Conservation (phyloP, 2,888 invertebrate species). For the Polyploca ridens region DNA sequence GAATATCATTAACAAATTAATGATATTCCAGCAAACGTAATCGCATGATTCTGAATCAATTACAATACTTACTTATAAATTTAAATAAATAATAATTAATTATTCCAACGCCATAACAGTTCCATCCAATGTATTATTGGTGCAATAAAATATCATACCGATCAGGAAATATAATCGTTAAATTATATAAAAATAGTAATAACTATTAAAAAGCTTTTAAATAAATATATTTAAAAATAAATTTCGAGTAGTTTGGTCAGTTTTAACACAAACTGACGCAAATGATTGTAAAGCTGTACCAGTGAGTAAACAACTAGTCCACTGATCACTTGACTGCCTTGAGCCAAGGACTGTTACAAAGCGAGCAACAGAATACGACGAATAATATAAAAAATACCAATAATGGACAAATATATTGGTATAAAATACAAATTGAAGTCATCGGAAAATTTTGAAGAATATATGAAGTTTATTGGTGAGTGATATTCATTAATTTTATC, state of each 20-base stretch:
- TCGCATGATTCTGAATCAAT: not conserved
- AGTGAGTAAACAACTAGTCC: constrained; percentile 1
- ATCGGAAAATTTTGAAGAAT: constrained; percentile 68
- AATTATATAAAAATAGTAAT: no score
- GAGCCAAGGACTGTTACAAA: constrained; percentile 12
- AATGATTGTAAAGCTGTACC: no score
- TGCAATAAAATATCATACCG: no score
- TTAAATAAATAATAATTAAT: not conserved
- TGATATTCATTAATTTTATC: constrained; percentile 13
- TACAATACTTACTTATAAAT: not conserved
- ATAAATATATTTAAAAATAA: not conserved
- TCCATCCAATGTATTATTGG: not conserved
- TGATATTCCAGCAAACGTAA: not conserved
- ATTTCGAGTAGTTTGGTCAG: not conserved
- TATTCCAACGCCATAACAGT: not conserved
- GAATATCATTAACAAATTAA: not conserved
- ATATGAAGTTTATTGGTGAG: constrained; percentile 65
- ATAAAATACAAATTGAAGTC: constrained; percentile 60
- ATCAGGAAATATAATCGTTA: no score
- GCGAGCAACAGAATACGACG: constrained; percentile 11
- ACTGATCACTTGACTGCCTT: constrained; percentile 20
- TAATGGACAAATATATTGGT: constrained; percentile 50
- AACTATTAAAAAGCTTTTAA: no score
- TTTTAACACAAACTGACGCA: not conserved
- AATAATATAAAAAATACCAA: constrained; percentile 22